Base-by-base conservation (phyloP, 2,113 vertebrate genomes). In the Panurus biarmicus region DNA sequence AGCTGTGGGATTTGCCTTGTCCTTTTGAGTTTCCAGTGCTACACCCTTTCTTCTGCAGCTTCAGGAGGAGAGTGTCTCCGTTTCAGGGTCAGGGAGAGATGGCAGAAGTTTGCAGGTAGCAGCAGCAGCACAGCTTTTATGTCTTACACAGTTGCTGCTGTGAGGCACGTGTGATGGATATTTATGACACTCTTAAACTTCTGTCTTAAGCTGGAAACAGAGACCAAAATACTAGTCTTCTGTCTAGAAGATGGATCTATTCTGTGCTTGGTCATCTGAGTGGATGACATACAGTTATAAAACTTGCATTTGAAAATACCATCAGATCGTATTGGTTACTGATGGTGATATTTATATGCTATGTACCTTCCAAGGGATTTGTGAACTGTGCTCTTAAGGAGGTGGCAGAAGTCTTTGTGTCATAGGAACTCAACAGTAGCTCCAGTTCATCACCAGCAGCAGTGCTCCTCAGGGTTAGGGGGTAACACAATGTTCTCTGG, bases 141-240 rank as follows among this genome's bases (percentile, higher is more conserved):
- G 11, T 51, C 45, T 64, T 45, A 50, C 17, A 6, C 10, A 4
- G 7, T 14, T 74, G 56, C 42, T 74, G 35, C 20, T 1, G 1
- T n/a, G 51, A 61, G 47, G 26, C 24, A 45, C 0, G 0, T 24
- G 22, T n/a, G 45, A 9, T 57, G 50, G 69, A 8, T 69, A 45
- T 62, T 56, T 45, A 45, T 62, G 69, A 40, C 20, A 9, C 19
- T 22, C 25, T 64, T 65, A 47, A 47, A 66, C 21, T 65, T 85
- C 7, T 79, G 10, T 67, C 31, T 82, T 51, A 45, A 73, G 31
- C 40, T 62, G 14, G 73, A 61, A 85, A 51, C 2, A 7, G 45
- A 70, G 38, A 65, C 12, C 9, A 67, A 82, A 85, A 45, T 53
- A 31, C 8, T 35, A 11, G 6, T 31, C 60, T 75, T 66, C 31